phyloP scores from a whole-genome alignment of 2,797 vertebrate species.

The Poecilia picta region DNA sequence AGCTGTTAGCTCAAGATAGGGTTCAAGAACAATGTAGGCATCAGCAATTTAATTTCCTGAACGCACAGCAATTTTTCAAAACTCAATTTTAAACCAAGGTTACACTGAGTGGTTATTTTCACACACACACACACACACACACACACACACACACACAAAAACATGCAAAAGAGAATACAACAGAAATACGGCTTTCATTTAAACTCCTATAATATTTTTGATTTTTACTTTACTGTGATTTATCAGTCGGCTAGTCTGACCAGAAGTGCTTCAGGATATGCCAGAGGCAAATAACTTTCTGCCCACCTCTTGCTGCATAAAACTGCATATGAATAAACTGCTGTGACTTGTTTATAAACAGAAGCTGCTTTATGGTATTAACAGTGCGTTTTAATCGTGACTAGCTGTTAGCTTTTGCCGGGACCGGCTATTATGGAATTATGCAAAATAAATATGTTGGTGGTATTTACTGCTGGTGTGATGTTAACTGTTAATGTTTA shows the following conservation, averaged over 20 bases:
- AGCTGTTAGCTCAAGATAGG: not conserved
- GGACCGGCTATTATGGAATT: no score
- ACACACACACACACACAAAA: no score
- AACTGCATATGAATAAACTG: not conserved
- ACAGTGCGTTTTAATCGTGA: not conserved
- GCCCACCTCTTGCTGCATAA: no score
- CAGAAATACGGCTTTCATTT: not conserved
- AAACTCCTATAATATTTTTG: not conserved
- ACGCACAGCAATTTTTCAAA: not conserved
- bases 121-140: no score
- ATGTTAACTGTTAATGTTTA: no score
- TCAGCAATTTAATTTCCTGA: not conserved
- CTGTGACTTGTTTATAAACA: not conserved
- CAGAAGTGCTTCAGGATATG: no score
- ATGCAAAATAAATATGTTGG: no score
- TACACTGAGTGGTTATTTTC: not conserved
- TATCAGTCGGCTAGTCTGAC: not conserved
- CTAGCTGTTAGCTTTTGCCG: not conserved
- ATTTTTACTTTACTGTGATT: not conserved
- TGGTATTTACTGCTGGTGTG: no score
- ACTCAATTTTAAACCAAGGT: not conserved
- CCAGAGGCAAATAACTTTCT: not conserved
- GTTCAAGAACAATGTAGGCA: not conserved
- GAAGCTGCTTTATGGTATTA: not conserved
- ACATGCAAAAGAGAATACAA: no score